Conservation (phyloP, 2,797 vertebrate genomes). For the Microctenopoma lineatum region DNA sequence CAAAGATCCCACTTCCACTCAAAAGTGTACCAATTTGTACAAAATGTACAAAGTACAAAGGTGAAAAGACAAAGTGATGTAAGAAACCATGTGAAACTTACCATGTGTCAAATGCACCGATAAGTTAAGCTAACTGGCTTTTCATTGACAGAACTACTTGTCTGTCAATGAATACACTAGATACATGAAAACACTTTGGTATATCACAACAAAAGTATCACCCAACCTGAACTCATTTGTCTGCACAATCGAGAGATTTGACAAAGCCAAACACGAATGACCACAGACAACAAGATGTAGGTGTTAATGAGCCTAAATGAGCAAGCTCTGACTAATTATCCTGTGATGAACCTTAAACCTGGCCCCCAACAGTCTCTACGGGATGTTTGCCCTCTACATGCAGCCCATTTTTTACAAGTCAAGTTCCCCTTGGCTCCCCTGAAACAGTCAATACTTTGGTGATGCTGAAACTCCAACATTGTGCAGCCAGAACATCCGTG, state of each 20-base stretch:
- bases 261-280: background rate
- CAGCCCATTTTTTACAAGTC: constrained; percentile 26
- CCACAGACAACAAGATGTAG: background rate
- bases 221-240: background rate
- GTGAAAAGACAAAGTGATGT: no score
- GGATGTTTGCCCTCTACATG: constrained; percentile 20
- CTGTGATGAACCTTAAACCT: background rate
- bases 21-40: no score
- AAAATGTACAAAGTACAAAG: no score
- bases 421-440: constrained; percentile 31
- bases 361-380: constrained; percentile 9
- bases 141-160: background rate
- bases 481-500: constrained; percentile 66
- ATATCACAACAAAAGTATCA: background rate
- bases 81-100: no score
- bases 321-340: no score
- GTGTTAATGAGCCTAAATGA: background rate
- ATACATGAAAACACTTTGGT: background rate
- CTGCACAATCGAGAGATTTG: background rate
- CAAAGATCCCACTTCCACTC: no score
- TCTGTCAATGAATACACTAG: background rate
- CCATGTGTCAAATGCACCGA: no score
- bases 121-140: no score
- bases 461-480: constrained; percentile 61
- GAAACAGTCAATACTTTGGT: constrained; percentile 69